Evolutionary conservation across 37 sponge, comb jelly and placozoan species (phyloP).

Genomic region (Cladorhizidae sp.): DNA sequence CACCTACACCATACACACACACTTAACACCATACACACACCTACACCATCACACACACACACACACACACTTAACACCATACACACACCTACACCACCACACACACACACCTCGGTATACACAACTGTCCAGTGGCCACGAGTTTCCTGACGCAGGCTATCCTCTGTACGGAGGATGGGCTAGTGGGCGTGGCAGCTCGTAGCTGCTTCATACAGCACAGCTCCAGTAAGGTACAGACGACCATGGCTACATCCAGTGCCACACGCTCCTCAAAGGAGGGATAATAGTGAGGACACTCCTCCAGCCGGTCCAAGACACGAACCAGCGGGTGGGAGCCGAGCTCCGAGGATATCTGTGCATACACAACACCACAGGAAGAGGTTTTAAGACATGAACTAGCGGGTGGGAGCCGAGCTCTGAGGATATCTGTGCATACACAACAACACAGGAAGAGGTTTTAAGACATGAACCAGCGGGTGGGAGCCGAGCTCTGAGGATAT

Average conservation of each 20-base stretch:
- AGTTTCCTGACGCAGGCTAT: constrained; percentile 33
- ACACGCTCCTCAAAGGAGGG: constrained; percentile 68
- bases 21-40: no score
- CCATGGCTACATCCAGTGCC: constrained; percentile 43
- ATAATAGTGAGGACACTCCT: constrained; percentile 18
- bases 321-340: background rate
- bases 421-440: background rate
- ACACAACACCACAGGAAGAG: background rate
- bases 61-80: no score
- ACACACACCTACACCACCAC: background rate
- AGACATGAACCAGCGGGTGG: constrained; percentile 2
- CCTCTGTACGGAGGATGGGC: constrained; percentile 41
- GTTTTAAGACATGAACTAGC: constrained; percentile 2
- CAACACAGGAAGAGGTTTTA: background rate
- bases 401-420: background rate
- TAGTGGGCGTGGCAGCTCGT: constrained; percentile 42
- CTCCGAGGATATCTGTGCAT: background rate
- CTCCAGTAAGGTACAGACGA: constrained; percentile 48
- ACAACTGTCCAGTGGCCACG: constrained; percentile 21
- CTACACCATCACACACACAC: background rate
- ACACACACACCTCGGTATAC: constrained; percentile 41
- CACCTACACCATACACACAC: background rate
- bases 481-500: background rate
- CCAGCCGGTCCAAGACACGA: constrained; percentile 5
- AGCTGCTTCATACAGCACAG: constrained; percentile 61